These are phyloP conservation scores for Gadopsis marmoratus DNA, from an alignment of 2,797 vertebrate species.

Conservation along the genomic window DNA sequence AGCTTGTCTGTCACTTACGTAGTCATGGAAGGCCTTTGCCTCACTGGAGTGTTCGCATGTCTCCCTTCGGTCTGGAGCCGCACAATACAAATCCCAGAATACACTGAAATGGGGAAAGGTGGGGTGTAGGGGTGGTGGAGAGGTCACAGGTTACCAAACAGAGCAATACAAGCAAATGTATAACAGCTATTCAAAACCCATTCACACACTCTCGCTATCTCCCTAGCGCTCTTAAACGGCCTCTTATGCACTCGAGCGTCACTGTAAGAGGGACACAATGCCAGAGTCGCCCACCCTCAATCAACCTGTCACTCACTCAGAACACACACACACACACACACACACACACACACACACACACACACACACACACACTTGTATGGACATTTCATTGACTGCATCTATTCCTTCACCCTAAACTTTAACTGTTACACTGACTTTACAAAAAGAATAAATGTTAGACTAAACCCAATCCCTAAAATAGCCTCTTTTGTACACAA, in stretches of 20 bases:
- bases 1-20: conserved; percentile 87
- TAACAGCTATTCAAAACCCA: conserved; percentile 80
- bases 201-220: conserved; percentile 77
- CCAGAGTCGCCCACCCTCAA: conserved; percentile 69
- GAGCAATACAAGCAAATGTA: conserved; percentile 72
- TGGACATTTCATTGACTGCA: conserved; percentile 24
- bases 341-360: conserved; percentile 12
- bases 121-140: neutral
- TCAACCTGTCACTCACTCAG: conserved; percentile 73
- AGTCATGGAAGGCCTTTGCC: conserved; percentile 96
- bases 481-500: neutral
- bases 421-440: conserved; percentile 11
- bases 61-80: conserved; percentile 94
- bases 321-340: conserved; percentile 24
- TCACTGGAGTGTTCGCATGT: conserved; percentile 94
- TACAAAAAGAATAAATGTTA: neutral
- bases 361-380: conserved; percentile 10
- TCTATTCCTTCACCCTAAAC: conserved; percentile 16
- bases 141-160: conserved; percentile 74
- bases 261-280: conserved; percentile 65
- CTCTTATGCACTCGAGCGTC: conserved; percentile 74
- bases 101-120: conserved; percentile 85
- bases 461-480: neutral
- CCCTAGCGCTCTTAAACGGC: conserved; percentile 65
- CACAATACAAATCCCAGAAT: conserved; percentile 97